These are phyloP conservation scores for Musca domestica DNA, from an alignment of 1,140 invertebrate species.

Conservation along the genomic window DNA sequence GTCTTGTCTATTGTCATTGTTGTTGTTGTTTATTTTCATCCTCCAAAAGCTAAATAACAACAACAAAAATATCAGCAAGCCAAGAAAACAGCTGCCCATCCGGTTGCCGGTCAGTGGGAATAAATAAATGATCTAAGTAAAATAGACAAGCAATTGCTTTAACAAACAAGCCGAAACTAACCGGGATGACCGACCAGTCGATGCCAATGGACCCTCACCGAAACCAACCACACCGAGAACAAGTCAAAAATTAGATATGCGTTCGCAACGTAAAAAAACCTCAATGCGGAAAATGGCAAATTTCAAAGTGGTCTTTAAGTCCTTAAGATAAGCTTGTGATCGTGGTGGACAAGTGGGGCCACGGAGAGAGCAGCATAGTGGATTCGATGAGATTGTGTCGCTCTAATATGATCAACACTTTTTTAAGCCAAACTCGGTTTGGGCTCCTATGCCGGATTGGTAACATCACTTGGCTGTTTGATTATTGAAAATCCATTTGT, in stretches of 20 bases:
- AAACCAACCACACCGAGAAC: neutral
- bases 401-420: slow-evolving; percentile 17
- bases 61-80: slow-evolving; percentile 2
- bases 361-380: no score
- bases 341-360: no score
- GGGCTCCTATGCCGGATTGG: no score
- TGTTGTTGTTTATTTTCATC: neutral
- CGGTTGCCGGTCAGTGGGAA: slow-evolving; percentile 18
- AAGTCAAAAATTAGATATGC: slow-evolving; percentile 12
- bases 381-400: neutral
- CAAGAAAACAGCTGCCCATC: slow-evolving; percentile 17
- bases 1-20: neutral
- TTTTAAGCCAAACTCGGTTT: neutral
- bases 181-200: no score
- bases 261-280: no score
- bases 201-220: no score
- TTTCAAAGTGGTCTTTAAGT: no score
- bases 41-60: slow-evolving; percentile 6
- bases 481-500: neutral
- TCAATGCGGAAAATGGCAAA: no score
- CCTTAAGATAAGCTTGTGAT: no score
- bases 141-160: slow-evolving; percentile 1
- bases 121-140: slow-evolving; percentile 13
- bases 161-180: no score
- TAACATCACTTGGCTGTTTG: neutral